Conservation (phyloP, 2,797 vertebrate species). For the Acanthis flammea region DNA sequence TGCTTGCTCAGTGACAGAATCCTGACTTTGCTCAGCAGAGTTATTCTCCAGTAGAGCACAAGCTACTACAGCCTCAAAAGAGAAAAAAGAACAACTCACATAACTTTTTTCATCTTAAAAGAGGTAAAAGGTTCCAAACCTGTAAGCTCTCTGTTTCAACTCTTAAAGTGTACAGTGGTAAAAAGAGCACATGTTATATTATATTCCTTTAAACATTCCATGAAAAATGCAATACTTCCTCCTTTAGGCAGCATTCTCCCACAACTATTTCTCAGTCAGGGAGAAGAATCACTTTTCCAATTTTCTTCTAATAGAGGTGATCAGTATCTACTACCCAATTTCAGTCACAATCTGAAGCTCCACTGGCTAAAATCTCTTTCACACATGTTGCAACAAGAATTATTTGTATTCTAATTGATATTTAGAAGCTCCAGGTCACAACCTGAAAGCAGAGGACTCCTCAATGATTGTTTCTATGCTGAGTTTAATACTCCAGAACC, state of each 20-base stretch:
- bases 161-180: not conserved
- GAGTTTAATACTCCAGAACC: not conserved
- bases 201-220: not conserved
- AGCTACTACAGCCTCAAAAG: not conserved
- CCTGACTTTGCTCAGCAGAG: not conserved
- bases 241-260: not conserved
- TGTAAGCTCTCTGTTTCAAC: not conserved
- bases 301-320: not conserved
- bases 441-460: not conserved
- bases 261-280: not conserved
- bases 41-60: accelerated
- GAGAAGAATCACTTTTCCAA: not conserved
- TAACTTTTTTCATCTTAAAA: not conserved
- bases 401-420: not conserved
- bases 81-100: not conserved
- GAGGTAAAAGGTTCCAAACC: not conserved
- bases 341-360: not conserved
- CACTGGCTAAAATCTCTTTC: not conserved
- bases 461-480: not conserved
- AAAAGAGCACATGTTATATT: not conserved
- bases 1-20: not conserved
- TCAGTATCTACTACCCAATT: not conserved
- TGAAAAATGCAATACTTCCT: not conserved
- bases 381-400: not conserved
- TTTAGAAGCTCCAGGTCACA: not conserved